Percentiles rank a stretch among this genome's conserved stretches.
These are phyloP conservation scores for Paragorgia papillata DNA, from an alignment of 92 coral and sea anemone genomes.

Conservation along the genomic window DNA sequence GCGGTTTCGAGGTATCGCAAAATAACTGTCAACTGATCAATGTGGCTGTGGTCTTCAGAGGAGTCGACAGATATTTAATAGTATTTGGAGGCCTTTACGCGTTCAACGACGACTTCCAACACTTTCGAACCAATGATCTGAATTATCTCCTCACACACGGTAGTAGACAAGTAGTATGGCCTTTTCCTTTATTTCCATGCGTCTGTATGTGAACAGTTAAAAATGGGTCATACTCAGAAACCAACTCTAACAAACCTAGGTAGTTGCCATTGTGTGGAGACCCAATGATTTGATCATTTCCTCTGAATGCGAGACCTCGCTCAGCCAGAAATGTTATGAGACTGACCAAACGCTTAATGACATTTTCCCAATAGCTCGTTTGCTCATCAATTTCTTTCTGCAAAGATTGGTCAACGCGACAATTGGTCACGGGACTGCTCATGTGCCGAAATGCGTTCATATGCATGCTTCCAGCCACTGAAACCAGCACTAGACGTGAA, in stretches of 20 bases:
- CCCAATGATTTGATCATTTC: background rate
- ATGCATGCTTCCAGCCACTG: background rate
- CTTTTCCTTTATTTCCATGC: background rate
- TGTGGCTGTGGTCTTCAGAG: background rate
- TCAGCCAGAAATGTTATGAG: background rate
- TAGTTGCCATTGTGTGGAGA: background rate
- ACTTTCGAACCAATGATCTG: background rate
- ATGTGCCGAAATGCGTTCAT: background rate
- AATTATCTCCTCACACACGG: background rate
- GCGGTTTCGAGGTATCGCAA: background rate
- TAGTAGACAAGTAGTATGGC: background rate
- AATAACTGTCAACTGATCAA: background rate
- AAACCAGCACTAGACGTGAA: background rate
- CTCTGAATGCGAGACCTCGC: slow-evolving; percentile 1
- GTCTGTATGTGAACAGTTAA: background rate
- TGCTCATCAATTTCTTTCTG: background rate
- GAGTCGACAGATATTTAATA: background rate
- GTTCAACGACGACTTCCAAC: background rate
- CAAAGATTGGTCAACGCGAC: background rate
- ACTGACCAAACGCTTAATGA: background rate
- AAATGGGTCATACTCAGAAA: background rate
- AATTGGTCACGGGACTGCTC: background rate
- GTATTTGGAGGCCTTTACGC: background rate
- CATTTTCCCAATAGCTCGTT: background rate
- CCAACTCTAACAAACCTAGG: background rate